These are phyloP conservation scores for Nymphalis c-album DNA, from an alignment of 2,888 invertebrate species.

Conservation along the genomic window DNA sequence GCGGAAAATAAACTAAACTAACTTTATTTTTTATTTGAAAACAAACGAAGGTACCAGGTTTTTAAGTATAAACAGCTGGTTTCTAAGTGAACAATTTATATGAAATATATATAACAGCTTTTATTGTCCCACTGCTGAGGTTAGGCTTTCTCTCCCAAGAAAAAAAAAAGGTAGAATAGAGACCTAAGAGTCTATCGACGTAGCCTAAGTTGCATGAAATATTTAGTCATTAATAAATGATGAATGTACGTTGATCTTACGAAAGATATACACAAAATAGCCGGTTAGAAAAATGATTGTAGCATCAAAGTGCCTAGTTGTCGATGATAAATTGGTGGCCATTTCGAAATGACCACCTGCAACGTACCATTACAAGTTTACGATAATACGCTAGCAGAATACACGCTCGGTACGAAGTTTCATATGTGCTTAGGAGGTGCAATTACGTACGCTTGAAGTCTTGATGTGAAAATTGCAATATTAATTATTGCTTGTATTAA, in stretches of 20 bases:
- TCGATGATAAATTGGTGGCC: slow-evolving; percentile 18
- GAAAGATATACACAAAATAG: slow-evolving; percentile 2
- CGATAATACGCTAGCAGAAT: slow-evolving; percentile 17
- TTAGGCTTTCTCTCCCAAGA: too few species aligned
- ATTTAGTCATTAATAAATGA: not conserved
- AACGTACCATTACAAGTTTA: slow-evolving; percentile 20
- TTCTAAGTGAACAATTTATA: too few species aligned
- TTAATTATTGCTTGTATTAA: not conserved
- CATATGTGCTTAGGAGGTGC: slow-evolving; percentile 18
- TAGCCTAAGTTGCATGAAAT: not conserved
- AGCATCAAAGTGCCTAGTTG: slow-evolving; percentile 25
- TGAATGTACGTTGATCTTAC: slow-evolving; percentile 1
- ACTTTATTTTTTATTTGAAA: not conserved
- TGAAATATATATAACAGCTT: too few species aligned
- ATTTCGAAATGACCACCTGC: slow-evolving; percentile 30
- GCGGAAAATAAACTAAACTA: slow-evolving; percentile 16
- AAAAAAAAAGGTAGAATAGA: too few species aligned
- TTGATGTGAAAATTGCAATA: slow-evolving; percentile 25
- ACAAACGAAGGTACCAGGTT: too few species aligned
- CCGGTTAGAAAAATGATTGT: slow-evolving; percentile 18
- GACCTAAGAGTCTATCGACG: too few species aligned
- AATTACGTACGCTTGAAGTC: slow-evolving; percentile 26
- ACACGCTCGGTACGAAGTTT: slow-evolving; percentile 11
- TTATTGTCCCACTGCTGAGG: too few species aligned
- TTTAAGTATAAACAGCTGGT: too few species aligned